phyloP scores from a whole-genome alignment of 2,113 vertebrate species.

The Nannospalax galili region DNA sequence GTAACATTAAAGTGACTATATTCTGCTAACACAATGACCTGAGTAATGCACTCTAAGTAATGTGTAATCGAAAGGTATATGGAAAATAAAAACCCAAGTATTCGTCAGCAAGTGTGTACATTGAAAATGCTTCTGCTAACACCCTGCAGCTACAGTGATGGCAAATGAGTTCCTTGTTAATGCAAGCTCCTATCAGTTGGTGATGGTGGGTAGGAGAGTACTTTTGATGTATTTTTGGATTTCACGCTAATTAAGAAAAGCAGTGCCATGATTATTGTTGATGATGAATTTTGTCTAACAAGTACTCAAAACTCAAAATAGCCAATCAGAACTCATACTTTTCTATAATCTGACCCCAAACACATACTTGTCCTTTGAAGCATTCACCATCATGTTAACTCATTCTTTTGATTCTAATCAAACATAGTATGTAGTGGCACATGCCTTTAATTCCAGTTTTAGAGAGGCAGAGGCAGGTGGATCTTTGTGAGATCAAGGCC shows the following conservation, averaged over 20 bases:
- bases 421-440: no score
- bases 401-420: not conserved
- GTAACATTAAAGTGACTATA: not conserved
- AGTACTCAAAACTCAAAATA: not conserved
- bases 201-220: rapidly evolving
- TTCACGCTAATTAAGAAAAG: not conserved
- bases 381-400: not conserved
- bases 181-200: rapidly evolving
- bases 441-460: no score
- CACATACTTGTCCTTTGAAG: not conserved
- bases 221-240: not conserved
- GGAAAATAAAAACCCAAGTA: not conserved
- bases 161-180: not conserved
- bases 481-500: no score
- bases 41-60: not conserved
- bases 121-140: not conserved
- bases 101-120: not conserved
- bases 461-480: no score
- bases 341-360: not conserved
- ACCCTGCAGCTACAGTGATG: not conserved
- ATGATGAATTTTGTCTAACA: not conserved
- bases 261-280: rapidly evolving
- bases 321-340: rapidly evolving
- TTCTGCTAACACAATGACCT: not conserved
- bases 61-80: not conserved